Base-by-base conservation (phyloP, 2,888 invertebrate species). In the Rugalucina vietnamica region DNA sequence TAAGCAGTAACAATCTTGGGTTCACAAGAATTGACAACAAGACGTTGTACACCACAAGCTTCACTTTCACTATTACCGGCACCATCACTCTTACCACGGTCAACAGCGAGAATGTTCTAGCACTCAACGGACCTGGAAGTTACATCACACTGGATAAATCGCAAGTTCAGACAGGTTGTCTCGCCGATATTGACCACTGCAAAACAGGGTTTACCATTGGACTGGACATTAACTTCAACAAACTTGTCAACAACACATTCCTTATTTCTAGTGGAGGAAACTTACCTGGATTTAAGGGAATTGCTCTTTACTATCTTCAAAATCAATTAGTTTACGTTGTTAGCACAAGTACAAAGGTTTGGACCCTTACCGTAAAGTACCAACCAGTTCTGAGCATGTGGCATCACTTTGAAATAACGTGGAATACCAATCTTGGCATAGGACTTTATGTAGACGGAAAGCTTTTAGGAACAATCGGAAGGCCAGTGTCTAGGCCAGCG, bases 361-460 rank as follows among this genome's bases (percentile, higher is more conserved):
- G 92, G 92, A 77, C 71, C 1, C 24, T 92, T 5, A 39, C 37
- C 14, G 84, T 86, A 3, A 50, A 74, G 0, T 86, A 89, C 69
- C 73, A 29, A 0, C 83, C 91, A 21, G 82, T 83, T 0, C 21
- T 88, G n/a, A 79, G 89, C 29, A 54, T 76, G 0, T 92, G 92
- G 92, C 88, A 92, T 49, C 85, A 88, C 49, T 81, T 91, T 24
- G 89, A 90, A 65, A 77, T 92, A 14, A 90, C 92, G 3, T 92
- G 91, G 91, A 89, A 87, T 43, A 77, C 81, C 29, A 79, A 83
- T 37, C 80, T 90, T 1, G 92, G 92, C 10, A 69, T 88, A 21
- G 87, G 87, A 50, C 74, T 91, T 10, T 69, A 87, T 0, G 81
- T 89, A 12, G 85, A 91, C 72, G 88, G 88, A 18, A 73, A 84